Conservation (phyloP, 2,888 invertebrate species). For the Lasioglossum malachurum region DNA sequence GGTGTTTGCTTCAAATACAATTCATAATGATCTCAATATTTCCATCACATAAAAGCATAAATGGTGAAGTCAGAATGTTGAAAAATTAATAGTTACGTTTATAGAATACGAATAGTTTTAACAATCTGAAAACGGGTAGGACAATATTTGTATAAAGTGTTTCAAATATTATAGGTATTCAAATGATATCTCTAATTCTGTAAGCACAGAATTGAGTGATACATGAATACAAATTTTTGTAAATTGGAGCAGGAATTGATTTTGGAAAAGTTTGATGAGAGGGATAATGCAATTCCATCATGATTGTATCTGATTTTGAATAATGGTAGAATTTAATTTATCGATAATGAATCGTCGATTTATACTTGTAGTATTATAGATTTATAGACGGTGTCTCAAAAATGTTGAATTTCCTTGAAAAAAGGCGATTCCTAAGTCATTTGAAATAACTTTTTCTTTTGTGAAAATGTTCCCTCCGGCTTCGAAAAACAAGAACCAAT, state of each 20-base stretch:
- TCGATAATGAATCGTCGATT: no score
- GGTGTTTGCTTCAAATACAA: background rate
- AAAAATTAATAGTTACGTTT: background rate
- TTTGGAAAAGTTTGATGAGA: no score
- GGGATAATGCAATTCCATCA: no score
- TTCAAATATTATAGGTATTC: background rate
- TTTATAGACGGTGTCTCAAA: no score
- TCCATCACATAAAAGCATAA: background rate
- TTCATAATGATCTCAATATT: background rate
- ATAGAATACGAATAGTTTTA: background rate
- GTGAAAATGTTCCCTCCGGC: no score
- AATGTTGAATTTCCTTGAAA: no score
- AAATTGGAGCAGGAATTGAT: background rate
- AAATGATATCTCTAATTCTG: background rate
- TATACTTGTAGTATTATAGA: no score
- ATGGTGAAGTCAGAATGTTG: background rate
- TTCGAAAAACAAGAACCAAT: no score
- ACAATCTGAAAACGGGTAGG: background rate
- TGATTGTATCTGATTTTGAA: no score
- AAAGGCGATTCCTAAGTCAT: no score
- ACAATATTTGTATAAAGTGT: background rate
- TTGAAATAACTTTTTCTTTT: no score
- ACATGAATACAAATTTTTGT: background rate
- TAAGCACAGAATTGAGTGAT: background rate
- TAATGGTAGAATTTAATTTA: no score